Conservation (phyloP, 2,113 vertebrate species). For the Paedocypris sp. region DNA sequence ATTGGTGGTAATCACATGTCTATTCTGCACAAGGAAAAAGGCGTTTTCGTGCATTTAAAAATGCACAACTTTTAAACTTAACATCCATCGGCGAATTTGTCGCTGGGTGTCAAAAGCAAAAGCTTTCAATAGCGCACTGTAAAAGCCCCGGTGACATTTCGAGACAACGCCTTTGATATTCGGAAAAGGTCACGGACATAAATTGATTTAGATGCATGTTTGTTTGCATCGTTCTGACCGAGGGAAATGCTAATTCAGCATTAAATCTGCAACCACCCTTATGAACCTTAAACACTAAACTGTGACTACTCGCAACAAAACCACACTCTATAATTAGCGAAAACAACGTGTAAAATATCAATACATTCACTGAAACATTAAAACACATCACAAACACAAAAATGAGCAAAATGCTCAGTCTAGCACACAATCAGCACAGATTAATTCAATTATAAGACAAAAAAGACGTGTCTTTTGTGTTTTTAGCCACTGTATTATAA, state of each 20-base stretch:
- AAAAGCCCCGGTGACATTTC: slow-evolving; percentile 36
- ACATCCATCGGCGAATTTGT: slow-evolving; percentile 14
- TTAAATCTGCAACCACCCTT: slow-evolving; percentile 8
- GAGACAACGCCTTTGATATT: slow-evolving; percentile 36
- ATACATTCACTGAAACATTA: no score
- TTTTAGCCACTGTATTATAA: neutral
- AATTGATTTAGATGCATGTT: slow-evolving; percentile 15
- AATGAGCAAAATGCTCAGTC: neutral
- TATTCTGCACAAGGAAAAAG: neutral
- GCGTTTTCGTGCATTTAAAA: neutral
- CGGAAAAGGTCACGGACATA: slow-evolving; percentile 35
- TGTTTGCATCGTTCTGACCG: no score
- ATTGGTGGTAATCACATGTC: neutral
- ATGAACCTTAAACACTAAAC: no score
- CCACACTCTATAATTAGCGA: no score
- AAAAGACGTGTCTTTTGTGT: neutral
- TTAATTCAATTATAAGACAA: neutral
- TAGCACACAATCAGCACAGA: neutral
- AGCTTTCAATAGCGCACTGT: slow-evolving; percentile 16
- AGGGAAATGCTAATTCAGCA: slow-evolving; percentile 11
- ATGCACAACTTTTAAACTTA: slow-evolving; percentile 26
- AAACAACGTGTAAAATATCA: no score
- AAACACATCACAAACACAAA: neutral
- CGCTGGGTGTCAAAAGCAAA: slow-evolving; percentile 25
- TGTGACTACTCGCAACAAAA: no score